Percentiles rank a stretch among this genome's conserved stretches.
Evolutionary conservation across 2,888 invertebrate genomes (phyloP).

Genomic region (Tanypteryx hageni): DNA sequence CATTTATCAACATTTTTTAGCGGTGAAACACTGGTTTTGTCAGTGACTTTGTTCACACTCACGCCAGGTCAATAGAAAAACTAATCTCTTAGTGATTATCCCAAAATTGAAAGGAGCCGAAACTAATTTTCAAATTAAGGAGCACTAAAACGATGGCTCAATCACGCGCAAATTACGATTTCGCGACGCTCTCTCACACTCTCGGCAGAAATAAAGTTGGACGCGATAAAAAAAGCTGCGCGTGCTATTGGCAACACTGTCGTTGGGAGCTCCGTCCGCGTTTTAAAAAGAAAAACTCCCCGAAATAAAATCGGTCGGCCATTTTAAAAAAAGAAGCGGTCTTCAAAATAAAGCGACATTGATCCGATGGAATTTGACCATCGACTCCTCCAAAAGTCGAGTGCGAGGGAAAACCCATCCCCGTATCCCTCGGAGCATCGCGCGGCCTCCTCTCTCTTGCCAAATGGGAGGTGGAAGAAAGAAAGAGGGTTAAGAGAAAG

Average conservation of each 20-base stretch:
- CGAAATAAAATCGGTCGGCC: conserved; percentile 35
- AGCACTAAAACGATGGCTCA: background rate
- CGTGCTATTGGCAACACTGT: conserved; percentile 1
- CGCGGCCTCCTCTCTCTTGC: background rate
- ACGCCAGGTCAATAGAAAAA: background rate
- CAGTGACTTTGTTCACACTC: background rate
- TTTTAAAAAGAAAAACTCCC: background rate
- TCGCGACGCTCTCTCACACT: background rate
- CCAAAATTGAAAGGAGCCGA: background rate
- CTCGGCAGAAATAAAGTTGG: background rate
- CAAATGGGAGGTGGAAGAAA: background rate
- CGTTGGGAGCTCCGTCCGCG: background rate
- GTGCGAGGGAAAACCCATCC: background rate
- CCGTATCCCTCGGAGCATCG: background rate
- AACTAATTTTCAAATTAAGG: background rate
- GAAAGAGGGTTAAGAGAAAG: background rate
- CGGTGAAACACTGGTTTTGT: background rate
- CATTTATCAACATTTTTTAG: no score
- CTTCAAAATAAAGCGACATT: conserved; percentile 9
- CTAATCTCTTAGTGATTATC: background rate
- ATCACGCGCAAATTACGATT: conserved; percentile 23
- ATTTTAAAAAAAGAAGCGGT: conserved; percentile 12
- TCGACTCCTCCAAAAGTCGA: background rate
- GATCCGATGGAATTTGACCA: conserved; percentile 4
- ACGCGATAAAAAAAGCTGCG: background rate